phyloP scores from a whole-genome alignment of 2,797 vertebrate species.

The Micropoecilia bifurca region DNA sequence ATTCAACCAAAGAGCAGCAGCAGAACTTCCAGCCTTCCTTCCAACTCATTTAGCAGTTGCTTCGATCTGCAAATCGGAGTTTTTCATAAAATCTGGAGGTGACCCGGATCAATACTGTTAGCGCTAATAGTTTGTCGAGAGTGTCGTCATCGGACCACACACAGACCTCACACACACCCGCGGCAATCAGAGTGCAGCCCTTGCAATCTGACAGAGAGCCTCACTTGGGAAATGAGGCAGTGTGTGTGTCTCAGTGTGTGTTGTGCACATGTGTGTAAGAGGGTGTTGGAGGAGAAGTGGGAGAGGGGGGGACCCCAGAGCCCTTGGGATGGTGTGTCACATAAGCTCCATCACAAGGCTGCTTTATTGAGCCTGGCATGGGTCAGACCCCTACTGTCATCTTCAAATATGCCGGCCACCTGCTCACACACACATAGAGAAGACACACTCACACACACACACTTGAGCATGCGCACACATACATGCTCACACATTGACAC shows the following conservation, averaged over 20 bases:
- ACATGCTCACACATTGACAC: slow-evolving; percentile 52
- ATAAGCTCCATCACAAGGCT: slow-evolving; percentile 80
- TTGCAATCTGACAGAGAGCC: slow-evolving; percentile 49
- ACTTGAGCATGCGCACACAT: slow-evolving; percentile 27
- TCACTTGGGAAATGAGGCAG: slow-evolving; percentile 43
- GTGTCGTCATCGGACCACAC: slow-evolving; percentile 60
- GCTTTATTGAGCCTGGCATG: slow-evolving; percentile 83
- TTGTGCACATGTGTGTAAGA: neutral
- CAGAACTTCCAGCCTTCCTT: slow-evolving; percentile 35
- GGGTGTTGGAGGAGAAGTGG: neutral
- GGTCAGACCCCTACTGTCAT: slow-evolving; percentile 82
- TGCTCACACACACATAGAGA: slow-evolving; percentile 60
- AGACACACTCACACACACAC: slow-evolving; percentile 40
- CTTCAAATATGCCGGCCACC: slow-evolving; percentile 83
- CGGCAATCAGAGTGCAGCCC: slow-evolving; percentile 57
- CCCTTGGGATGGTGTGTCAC: slow-evolving; percentile 78
- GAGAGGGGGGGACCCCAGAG: slow-evolving; percentile 54
- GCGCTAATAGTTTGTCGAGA: slow-evolving; percentile 17
- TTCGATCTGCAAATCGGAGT: slow-evolving; percentile 43
- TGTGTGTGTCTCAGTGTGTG: slow-evolving; percentile 21
- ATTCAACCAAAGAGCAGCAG: slow-evolving; percentile 30
- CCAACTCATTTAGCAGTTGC: slow-evolving; percentile 8
- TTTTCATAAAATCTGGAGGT: slow-evolving; percentile 35
- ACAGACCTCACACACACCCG: slow-evolving; percentile 43
- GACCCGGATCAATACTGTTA: slow-evolving; percentile 41